phyloP scores from a whole-genome alignment of 2,113 vertebrate species.

The Maccullochella peelii region DNA sequence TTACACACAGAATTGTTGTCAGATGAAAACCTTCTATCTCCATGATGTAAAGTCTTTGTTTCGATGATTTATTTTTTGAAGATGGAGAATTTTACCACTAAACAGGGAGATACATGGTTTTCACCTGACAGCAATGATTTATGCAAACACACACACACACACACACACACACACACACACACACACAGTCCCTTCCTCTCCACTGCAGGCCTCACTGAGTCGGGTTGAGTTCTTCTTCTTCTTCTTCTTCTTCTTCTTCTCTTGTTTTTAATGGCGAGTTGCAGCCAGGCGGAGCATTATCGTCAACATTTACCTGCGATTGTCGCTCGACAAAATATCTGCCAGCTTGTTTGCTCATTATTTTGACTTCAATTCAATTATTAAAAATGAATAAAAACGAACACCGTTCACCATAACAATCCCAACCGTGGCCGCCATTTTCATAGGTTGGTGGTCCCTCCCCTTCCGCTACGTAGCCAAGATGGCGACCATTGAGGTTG shows the following conservation, averaged over 20 bases:
- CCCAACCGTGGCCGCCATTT: too few relatives aligned
- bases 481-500: too few relatives aligned
- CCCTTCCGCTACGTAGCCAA: too few relatives aligned
- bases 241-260: neutral
- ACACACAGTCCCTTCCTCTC: neutral
- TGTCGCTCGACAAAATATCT: too few relatives aligned
- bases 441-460: too few relatives aligned
- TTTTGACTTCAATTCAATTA: too few relatives aligned
- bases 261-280: too few relatives aligned
- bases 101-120: neutral
- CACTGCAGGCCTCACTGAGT: neutral
- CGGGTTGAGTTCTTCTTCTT: neutral
- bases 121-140: neutral
- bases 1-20: constrained; percentile 16
- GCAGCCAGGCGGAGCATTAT: too few relatives aligned
- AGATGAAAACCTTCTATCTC: constrained; percentile 24
- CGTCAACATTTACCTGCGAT: too few relatives aligned
- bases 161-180: constrained; percentile 3
- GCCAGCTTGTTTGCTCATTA: too few relatives aligned
- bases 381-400: too few relatives aligned
- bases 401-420: too few relatives aligned
- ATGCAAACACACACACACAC: constrained; percentile 4
- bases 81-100: neutral
- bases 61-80: constrained; percentile 14
- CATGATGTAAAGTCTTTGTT: constrained; percentile 15